Evolutionary conservation across 2,113 vertebrate genomes (phyloP), one percentile per base, ranked within the genome.

Genomic region (Rhinopomastus cyanomelas): DNA sequence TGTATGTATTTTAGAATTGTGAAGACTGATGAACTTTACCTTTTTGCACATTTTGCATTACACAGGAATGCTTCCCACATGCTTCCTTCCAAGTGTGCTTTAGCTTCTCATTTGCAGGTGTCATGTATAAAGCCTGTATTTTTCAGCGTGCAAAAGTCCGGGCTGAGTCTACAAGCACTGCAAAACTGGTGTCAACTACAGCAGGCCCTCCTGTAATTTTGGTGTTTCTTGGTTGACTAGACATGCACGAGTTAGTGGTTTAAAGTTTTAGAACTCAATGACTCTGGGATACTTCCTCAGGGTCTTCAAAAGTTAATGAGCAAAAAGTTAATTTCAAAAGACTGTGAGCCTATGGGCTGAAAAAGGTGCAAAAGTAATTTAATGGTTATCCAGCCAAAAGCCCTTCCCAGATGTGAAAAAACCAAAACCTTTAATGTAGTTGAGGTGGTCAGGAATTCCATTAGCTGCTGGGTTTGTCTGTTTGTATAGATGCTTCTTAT

Each of bases 181-280:
- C 34, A 48, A 67, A 79, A 49, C 44, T 67, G 13, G 5, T 51
- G 18, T 18, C 34, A 56, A 2, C 10, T 68, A 2, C 18, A 46
- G 44, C 0, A 0, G 16, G 64, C 22, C 11, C 59, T 37, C 16
- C n/a, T 7, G 4, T 80, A 27, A 25, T 67, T 55, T 56, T 49
- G 17, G 19, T 75, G 29, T 76, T 72, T 71, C 37, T 49, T 59
- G 21, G 20, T 22, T 52, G 26, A 36, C 30, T 46, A 62, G 32
- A 16, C 14, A 4, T 25, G 19, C 16, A 22, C 34, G n/a, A 39
- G 6, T 44, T 59, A 19, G 27, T 55, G 32, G 16, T 17, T 79
- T 85, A 53, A 42, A 22, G 34, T 60, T 55, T 80, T 27, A 66
- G 48, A 71, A 32, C 51, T 60, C 34, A 4, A 9, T 11, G 89